Conservation (phyloP, 1,140 invertebrate genomes). For the Aphis craccivora region DNA sequence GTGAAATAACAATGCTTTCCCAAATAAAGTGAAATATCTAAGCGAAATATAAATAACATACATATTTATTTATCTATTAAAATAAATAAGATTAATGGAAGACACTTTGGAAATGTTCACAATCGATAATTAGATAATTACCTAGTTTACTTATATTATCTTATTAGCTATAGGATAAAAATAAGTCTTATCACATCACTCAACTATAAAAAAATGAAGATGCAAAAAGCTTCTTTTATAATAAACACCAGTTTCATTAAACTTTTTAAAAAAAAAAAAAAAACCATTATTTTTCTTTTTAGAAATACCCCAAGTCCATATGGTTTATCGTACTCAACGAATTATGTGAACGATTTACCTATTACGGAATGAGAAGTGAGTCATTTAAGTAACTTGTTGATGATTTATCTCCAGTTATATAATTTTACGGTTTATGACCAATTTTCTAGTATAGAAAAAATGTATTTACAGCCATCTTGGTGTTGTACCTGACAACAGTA, state of each 20-base stretch:
- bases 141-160: no score
- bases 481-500: no score
- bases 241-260: no score
- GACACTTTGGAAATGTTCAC: no score
- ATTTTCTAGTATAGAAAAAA: not conserved
- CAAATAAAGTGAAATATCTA: not conserved
- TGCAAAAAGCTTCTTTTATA: not conserved
- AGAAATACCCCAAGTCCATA: constrained; percentile 81
- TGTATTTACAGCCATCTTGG: not conserved
- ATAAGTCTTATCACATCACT: no score
- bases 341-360: constrained; percentile 95
- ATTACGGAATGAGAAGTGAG: constrained; percentile 95
- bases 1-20: not conserved
- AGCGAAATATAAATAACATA: not conserved
- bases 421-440: not conserved
- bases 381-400: not conserved
- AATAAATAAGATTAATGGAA: not conserved
- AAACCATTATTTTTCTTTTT: not conserved
- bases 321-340: constrained; percentile 95
- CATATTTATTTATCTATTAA: not conserved
- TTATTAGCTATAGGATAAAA: no score
- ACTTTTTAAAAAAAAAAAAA: no score
- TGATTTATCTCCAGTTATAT: not conserved
- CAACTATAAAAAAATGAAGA: not conserved
- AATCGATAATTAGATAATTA: no score